Base-by-base conservation (phyloP, 2,888 invertebrate genomes). In the Drosophila fulvimacula region DNA sequence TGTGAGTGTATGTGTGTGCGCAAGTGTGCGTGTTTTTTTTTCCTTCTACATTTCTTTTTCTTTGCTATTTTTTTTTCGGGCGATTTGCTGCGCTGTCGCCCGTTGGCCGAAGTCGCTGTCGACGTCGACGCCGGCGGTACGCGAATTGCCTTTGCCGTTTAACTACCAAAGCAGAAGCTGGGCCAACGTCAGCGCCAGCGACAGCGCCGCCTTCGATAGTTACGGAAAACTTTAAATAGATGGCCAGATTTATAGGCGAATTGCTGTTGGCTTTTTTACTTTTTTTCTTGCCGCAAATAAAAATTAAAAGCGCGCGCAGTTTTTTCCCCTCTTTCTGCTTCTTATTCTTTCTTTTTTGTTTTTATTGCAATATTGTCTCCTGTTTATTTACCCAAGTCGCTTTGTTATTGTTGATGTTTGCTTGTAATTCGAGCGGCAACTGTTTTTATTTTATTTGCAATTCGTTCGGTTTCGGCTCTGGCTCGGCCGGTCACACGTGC, bases 1-100 rank as follows among this genome's bases (percentile, higher is more conserved):
- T 84, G 81, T 64, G 82, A 21, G 15, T 15, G 46, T 27, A 24
- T 39, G 21, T 62, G 67, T 64, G 48, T 11, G 65, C 56, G 69
- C 49, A 69, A 73, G 68, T 80, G 81, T 86, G 81, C 66, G 82
- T 84, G 76, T 87, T 79, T 82, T 79, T 81, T 79, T 80, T 76
- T 79, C 71, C 68, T 76, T 55, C 57, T 67, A 70, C 38, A 67
- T 73, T 75, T 75, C 58, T 77, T 77, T 82, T 81, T 60, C 67
- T 70, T 69, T 60, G 61, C 64, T 61, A 60, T 70, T 69, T 69
- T 77, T 60, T 72, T 78, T 79, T 64, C 44, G 68, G 67, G 27
- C 76, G 66, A 69, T 82, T 78, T 73, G 70, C 69, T 69, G 67
- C 72, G 81, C 62, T 79, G 81, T 73, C 73, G 75, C 70, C 69